Conservation (phyloP, 2,797 vertebrate species). For the Smutsia gigantea region DNA sequence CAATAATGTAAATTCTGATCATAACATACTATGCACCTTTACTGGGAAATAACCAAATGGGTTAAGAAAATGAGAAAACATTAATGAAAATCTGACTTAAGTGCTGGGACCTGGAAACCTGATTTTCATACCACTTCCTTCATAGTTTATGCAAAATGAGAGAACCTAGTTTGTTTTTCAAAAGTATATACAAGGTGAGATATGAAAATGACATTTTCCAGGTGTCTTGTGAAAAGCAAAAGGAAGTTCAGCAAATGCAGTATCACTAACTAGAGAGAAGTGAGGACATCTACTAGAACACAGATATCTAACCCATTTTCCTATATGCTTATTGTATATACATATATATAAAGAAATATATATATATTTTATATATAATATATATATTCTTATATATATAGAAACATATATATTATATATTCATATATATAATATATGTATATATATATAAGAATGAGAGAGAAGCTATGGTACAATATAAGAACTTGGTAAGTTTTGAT, state of each 20-base stretch:
- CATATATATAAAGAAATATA: not conserved
- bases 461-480: not conserved
- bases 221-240: not conserved
- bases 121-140: conserved; percentile 40
- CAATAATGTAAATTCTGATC: not conserved
- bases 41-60: conserved; percentile 1
- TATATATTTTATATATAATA: not conserved
- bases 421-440: not conserved
- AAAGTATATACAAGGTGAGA: not conserved
- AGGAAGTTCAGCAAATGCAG: not conserved
- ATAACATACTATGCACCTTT: not conserved
- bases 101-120: not conserved
- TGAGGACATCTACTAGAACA: not conserved
- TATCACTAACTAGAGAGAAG: not conserved
- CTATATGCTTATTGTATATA: not conserved
- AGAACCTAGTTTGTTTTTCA: conserved; percentile 47
- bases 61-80: conserved; percentile 27
- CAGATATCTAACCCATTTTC: not conserved
- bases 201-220: conserved; percentile 46
- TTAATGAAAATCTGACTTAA: conserved; percentile 43
- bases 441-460: not conserved
- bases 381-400: not conserved
- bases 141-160: conserved; percentile 50
- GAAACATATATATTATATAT: not conserved
- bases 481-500: not conserved